Percentiles rank a stretch among this genome's conserved stretches.
phyloP scores from a whole-genome alignment of 2,113 vertebrate genomes.

The Hystrix brachyura region DNA sequence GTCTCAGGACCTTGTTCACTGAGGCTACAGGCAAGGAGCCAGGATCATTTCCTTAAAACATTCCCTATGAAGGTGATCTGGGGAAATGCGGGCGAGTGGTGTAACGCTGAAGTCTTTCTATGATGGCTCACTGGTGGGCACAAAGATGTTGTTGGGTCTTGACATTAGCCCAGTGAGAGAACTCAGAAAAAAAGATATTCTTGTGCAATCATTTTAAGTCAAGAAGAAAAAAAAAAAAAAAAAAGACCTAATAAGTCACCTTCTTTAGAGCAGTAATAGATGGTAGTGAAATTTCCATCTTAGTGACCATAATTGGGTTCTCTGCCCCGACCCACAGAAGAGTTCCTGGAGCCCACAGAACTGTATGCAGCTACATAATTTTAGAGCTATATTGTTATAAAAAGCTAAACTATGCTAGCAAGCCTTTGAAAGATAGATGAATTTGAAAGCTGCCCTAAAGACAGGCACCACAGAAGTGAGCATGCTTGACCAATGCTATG shows the following conservation, averaged over 20 bases:
- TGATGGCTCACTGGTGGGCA: too few species aligned
- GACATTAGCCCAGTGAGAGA: neutral
- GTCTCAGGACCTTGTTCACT: too few species aligned
- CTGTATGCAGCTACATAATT: neutral
- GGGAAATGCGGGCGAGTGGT: too few species aligned
- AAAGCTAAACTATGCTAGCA: too few species aligned
- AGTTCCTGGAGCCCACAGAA: rapidly evolving
- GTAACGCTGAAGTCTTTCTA: too few species aligned
- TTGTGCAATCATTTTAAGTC: neutral
- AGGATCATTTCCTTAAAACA: too few species aligned
- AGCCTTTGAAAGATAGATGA: neutral
- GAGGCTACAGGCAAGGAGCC: too few species aligned
- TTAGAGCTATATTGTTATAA: neutral
- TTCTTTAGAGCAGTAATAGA: neutral
- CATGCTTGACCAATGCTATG: neutral
- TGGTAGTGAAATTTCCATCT: neutral
- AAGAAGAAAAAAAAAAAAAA: neutral
- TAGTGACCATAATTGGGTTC: neutral
- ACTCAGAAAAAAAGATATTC: neutral
- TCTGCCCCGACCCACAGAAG: neutral
- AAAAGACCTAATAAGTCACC: neutral
- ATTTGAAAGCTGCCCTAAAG: neutral
- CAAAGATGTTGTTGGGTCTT: too few species aligned
- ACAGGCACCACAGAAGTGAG: neutral
- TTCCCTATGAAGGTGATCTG: too few species aligned